A percentile compares a stretch with the other conserved stretches of the same genome.
Conservation (phyloP, 2,888 invertebrate genomes). For the Drosophila nigritarsus region DNA sequence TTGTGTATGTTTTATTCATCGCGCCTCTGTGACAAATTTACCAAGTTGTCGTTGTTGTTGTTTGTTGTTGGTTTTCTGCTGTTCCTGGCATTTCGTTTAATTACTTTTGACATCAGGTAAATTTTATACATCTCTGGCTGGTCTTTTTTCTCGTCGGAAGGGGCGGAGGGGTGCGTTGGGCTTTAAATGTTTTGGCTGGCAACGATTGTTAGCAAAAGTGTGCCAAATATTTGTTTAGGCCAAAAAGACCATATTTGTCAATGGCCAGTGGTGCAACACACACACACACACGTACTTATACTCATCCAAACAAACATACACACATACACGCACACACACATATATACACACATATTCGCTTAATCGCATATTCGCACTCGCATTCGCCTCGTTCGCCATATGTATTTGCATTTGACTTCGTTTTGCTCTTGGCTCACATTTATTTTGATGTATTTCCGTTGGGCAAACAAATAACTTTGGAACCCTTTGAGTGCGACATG, state of each 20-base stretch:
- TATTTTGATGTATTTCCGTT: conserved; percentile 77
- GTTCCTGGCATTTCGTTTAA: conserved; percentile 74
- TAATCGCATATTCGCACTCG: conserved; percentile 3
- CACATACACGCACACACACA: background rate
- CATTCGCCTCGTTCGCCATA: conserved; percentile 43
- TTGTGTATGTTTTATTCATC: conserved; percentile 14
- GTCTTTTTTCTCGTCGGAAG: conserved; percentile 18
- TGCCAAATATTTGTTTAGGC: conserved; percentile 76
- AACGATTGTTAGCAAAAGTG: conserved; percentile 51
- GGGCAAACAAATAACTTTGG: conserved; percentile 64
- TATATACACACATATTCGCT: background rate
- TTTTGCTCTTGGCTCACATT: conserved; percentile 58
- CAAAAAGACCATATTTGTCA: conserved; percentile 54
- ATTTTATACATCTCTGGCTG: conserved; percentile 54
- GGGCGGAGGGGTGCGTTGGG: background rate
- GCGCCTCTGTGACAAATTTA: conserved; percentile 36
- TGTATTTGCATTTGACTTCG: conserved; percentile 67
- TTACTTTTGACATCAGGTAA: conserved; percentile 78
- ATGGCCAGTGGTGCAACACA: conserved; percentile 50
- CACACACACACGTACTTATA: conserved; percentile 2
- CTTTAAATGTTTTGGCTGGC: background rate
- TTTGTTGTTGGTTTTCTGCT: conserved; percentile 32
- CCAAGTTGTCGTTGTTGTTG: conserved; percentile 9
- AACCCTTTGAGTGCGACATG: conserved; percentile 39
- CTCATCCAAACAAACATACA: conserved; percentile 25